A percentile compares a stretch with the other conserved stretches of the same genome.
Evolutionary conservation across 2,113 vertebrate species (phyloP).

Genomic region (Sinocyclocheilus grahami): DNA sequence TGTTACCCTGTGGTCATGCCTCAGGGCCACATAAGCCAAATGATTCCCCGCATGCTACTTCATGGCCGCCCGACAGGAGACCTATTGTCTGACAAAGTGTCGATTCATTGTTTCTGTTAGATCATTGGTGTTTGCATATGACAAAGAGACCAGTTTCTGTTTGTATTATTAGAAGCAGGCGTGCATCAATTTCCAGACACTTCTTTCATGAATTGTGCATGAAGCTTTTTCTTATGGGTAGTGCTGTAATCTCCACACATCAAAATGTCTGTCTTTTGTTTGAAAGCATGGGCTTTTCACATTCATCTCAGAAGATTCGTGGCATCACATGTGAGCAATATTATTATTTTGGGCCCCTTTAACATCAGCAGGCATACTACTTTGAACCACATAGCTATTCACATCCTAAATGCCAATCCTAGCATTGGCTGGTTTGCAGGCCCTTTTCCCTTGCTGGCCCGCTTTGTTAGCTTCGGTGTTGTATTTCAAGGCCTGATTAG

Average conservation of each 20-base stretch:
- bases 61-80: neutral
- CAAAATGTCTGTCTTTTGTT: conserved; percentile 61
- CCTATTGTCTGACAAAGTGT: conserved; percentile 12
- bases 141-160: conserved; percentile 54
- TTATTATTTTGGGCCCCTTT: conserved; percentile 57
- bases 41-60: conserved; percentile 42
- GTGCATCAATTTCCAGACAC: neutral
- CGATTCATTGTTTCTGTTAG: conserved; percentile 17
- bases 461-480: conserved; percentile 72
- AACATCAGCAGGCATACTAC: neutral
- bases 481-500: conserved; percentile 75
- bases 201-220: conserved; percentile 26
- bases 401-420: conserved; percentile 2
- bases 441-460: conserved; percentile 64
- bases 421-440: conserved; percentile 56
- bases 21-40: conserved; percentile 52
- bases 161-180: neutral
- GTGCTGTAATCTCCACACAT: conserved; percentile 72
- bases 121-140: conserved; percentile 4
- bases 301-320: conserved; percentile 62
- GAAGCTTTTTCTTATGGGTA: conserved; percentile 34
- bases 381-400: conserved; percentile 1
- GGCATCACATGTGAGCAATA: conserved; percentile 60
- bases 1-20: conserved; percentile 48
- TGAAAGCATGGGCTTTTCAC: conserved; percentile 66